These are phyloP conservation scores for Hycleus cichorii DNA, from an alignment of 1,140 invertebrate genomes.

Conservation along the genomic window DNA sequence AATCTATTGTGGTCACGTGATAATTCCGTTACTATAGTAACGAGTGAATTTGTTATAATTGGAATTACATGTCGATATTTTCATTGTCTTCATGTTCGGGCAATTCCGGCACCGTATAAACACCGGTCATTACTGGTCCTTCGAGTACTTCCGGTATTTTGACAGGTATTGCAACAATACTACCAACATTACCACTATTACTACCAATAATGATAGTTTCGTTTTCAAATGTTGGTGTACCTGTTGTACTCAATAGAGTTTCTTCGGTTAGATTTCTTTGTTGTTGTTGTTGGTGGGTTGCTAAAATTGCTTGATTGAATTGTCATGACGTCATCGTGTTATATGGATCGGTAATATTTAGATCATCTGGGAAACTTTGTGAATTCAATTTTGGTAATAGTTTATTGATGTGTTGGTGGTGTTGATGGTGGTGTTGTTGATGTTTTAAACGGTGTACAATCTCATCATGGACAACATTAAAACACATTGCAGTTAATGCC, in stretches of 20 bases:
- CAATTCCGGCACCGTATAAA: slow-evolving; percentile 57
- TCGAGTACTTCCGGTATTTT: slow-evolving; percentile 41
- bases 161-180: background rate
- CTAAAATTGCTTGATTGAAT: slow-evolving; percentile 43
- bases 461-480: slow-evolving; percentile 94
- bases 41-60: no score
- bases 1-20: no score
- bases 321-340: slow-evolving; percentile 56
- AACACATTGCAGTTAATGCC: slow-evolving; percentile 84
- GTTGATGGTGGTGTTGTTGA: slow-evolving; percentile 25
- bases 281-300: slow-evolving; percentile 29
- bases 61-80: slow-evolving; percentile 49
- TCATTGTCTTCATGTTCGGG: slow-evolving; percentile 55
- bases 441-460: slow-evolving; percentile 71
- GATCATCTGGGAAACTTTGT: slow-evolving; percentile 46
- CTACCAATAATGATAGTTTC: slow-evolving; percentile 17
- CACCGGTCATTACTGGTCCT: slow-evolving; percentile 44
- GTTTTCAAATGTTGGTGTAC: slow-evolving; percentile 46
- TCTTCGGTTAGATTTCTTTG: slow-evolving; percentile 59
- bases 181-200: no score
- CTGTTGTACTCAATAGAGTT: slow-evolving; percentile 49
- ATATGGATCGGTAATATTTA: slow-evolving; percentile 48
- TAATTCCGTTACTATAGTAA: no score
- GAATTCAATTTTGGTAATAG: slow-evolving; percentile 41
- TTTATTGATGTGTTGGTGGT: background rate